Evolutionary conservation across 2,113 vertebrate species (phyloP), one percentile per base, ranked within the genome.

Genomic region (Lucifuga dentata): DNA sequence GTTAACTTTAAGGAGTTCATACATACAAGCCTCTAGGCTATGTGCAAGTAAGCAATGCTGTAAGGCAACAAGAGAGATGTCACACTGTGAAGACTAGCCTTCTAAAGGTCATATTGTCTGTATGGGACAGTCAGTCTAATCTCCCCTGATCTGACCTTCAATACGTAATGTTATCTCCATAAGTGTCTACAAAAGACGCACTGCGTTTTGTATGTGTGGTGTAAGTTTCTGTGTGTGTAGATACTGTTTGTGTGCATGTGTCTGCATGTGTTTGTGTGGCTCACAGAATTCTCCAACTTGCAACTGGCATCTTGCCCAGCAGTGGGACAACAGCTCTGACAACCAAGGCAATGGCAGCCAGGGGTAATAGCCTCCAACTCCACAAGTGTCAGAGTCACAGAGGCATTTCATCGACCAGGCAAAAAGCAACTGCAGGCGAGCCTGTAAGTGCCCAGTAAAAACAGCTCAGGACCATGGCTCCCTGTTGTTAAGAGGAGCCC

Each of bases 41-140:
- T 44, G 19, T 50, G 45, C 49, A 62, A 71, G 21, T 21, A 50
- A 83, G 72, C 78, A 24, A 50, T 21, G 29, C 73, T 62, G 55
- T 29, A 51, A 61, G 45, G 60, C 46, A 83, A 52, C 44, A 69
- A 48, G 44, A 76, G 58, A 56, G 53, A 59, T 72, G 61, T 80
- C 76, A 33, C 56, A 63, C 44, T 40, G 67, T 15, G 44, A 85
- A 73, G 58, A 86, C 69, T 69, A 70, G 51, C 60, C 74, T 58
- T 55, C 52, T 76, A 88, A 93, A 93, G 92, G 92, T 92, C 90
- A 89, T 17, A 66, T 73, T 74, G 89, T 87, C 79, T 78, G 65
- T 56, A 16, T 12, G 17, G 80, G 79, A 58, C 63, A 58, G 63
- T 55, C 77, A 53, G 71, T 89, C 53, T 84, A 79, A 89, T 86